Evolutionary conservation across 2,888 invertebrate genomes (phyloP).

Genomic region (Anthophora plumipes): DNA sequence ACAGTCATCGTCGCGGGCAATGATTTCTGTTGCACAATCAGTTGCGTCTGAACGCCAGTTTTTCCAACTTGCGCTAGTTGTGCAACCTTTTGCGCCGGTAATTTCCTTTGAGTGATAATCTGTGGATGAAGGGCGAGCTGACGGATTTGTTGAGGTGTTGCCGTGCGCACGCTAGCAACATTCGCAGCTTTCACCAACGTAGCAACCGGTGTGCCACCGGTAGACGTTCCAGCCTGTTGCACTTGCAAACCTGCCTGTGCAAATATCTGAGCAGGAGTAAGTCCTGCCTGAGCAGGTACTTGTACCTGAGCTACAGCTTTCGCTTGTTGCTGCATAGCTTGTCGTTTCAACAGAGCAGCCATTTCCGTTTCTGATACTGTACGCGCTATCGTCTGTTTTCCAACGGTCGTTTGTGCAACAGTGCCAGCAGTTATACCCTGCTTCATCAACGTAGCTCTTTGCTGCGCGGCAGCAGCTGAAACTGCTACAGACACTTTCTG

Average conservation of each 20-base stretch:
- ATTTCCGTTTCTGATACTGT: constrained; percentile 87
- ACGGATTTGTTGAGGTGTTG: constrained; percentile 88
- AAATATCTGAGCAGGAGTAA: constrained; percentile 86
- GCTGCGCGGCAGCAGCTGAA: constrained; percentile 79
- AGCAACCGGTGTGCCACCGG: constrained; percentile 86
- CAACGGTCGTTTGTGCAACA: constrained; percentile 69
- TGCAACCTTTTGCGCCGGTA: constrained; percentile 87
- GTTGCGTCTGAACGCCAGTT: constrained; percentile 87
- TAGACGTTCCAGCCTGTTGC: constrained; percentile 85
- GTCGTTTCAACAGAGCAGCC: constrained; percentile 87
- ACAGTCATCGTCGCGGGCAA: constrained; percentile 89
- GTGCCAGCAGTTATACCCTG: constrained; percentile 71
- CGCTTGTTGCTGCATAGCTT: constrained; percentile 83
- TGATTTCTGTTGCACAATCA: constrained; percentile 90
- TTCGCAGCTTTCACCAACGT: constrained; percentile 88
- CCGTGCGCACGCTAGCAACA: constrained; percentile 85
- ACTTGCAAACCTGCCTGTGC: constrained; percentile 86
- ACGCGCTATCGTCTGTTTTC: constrained; percentile 85
- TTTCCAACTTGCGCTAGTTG: constrained; percentile 86
- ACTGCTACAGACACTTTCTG: constrained; percentile 83
- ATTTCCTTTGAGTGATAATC: constrained; percentile 86
- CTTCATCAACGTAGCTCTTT: constrained; percentile 80
- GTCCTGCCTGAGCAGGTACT: constrained; percentile 79
- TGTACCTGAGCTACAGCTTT: constrained; percentile 83
- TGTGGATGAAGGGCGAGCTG: constrained; percentile 88